Base-by-base conservation (phyloP, 2,888 invertebrate species). In the Branchipolynoe longqiensis region DNA sequence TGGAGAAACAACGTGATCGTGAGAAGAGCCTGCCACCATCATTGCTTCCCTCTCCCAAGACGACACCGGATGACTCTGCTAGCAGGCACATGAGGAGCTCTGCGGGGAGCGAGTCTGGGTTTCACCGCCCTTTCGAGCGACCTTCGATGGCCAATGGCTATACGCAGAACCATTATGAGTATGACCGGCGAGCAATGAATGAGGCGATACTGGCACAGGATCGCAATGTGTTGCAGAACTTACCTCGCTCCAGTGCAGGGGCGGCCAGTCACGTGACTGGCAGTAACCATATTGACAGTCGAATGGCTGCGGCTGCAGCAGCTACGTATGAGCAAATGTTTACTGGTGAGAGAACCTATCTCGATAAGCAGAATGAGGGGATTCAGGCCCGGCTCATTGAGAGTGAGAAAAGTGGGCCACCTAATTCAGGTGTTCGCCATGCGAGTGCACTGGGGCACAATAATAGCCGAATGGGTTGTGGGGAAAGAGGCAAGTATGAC, bases 81-180 rank as follows among this genome's bases (percentile, higher is more conserved):
- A 38, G 62, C 64, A 36, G 62, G 12, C 83, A 83, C 62, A n/a
- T 64, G n/a, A 22, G 64, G 62, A 12, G 28, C 38, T 8, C 18
- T 12, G 31, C 73, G 33, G 8, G 8, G 48, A 18, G 36, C 36
- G 62, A 62, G 40, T 48, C 41, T 56, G 28, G 56, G 31, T 83
- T 85, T 40, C 85, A 85, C 58, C 54, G 85, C 22, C 85, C 85
- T 8, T 85, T 85, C 40, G 85, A 85, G 40, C 54, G 58, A n/a
- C 62, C 83, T 25, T n/a, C n/a, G n/a, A 18, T 84, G 12, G 41
- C 84, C 22, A 86, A 86, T 28, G 86, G 86, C 58, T 85, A 58
- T 31, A 85, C 84, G 31, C 33, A 69, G 25, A 69, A 82, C 36
- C 73, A 74, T 54, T 84, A 25, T 41, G 85, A 86, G 69, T 85